Evolutionary conservation across 2,113 vertebrate genomes (phyloP).

Genomic region (Tychaedon coryphoeus): DNA sequence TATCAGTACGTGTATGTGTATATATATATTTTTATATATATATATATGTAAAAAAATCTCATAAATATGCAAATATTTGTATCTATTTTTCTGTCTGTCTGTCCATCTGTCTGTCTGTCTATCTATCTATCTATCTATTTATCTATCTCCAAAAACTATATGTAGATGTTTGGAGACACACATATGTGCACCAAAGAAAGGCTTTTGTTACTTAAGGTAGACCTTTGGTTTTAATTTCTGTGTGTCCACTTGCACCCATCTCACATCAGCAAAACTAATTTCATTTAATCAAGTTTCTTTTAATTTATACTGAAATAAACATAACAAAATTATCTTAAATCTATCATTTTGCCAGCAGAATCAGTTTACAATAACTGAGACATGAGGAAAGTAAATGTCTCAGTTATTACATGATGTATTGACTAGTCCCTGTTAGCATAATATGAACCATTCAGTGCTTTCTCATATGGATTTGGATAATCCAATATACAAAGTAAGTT

Average conservation of each 20-base stretch:
- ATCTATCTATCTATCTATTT: background rate
- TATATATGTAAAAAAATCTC: background rate
- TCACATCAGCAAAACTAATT: background rate
- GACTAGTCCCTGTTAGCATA: background rate
- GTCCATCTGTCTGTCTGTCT: background rate
- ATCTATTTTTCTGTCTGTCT: background rate
- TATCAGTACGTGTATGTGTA: background rate
- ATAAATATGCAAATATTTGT: background rate
- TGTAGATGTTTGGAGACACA: background rate
- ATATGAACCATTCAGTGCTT: background rate
- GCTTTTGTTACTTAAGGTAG: background rate
- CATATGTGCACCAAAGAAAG: background rate
- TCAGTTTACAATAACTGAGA: background rate
- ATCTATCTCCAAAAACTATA: background rate
- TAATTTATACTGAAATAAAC: background rate
- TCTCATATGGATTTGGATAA: background rate
- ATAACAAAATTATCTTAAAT: background rate
- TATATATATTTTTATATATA: no score
- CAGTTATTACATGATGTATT: background rate
- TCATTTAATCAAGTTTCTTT: background rate
- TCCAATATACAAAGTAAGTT: background rate
- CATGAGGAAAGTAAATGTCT: background rate
- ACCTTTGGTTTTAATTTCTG: background rate
- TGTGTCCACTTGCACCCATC: background rate
- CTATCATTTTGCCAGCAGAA: background rate